Percentiles rank a stretch among this genome's conserved stretches.
phyloP scores from a whole-genome alignment of 1,140 invertebrate species.

The Hyles vespertilio region DNA sequence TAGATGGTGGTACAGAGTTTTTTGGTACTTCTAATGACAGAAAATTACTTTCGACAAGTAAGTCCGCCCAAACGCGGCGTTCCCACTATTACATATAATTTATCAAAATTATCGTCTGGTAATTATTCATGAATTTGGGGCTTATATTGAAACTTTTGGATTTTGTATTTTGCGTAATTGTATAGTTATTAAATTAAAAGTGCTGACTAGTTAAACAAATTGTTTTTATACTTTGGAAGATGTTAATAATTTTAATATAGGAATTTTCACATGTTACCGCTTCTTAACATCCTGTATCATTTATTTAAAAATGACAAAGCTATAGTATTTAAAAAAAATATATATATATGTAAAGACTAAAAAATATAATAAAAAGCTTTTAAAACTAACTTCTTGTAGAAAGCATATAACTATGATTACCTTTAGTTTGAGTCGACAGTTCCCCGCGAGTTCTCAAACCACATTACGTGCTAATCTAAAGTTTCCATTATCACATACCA shows the following conservation, averaged over 20 bases:
- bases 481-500: constrained; percentile 14
- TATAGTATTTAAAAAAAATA: no score
- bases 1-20: no score
- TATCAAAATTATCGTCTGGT: no score
- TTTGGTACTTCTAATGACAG: no score
- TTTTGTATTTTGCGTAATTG: background rate
- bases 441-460: constrained; percentile 8
- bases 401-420: constrained; percentile 5
- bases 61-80: no score
- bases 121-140: no score
- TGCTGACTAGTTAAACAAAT: background rate
- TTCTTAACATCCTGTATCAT: background rate
- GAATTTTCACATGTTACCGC: background rate
- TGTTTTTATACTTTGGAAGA: background rate
- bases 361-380: no score
- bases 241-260: no score
- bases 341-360: no score
- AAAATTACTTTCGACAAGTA: no score
- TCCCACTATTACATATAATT: no score
- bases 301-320: background rate
- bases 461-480: constrained; percentile 15
- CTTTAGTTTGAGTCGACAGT: constrained; percentile 7
- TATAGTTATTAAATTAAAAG: background rate
- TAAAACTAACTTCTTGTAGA: no score
- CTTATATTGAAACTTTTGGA: background rate